Conservation (phyloP, 2,113 vertebrate genomes). For the Climacteris rufus region DNA sequence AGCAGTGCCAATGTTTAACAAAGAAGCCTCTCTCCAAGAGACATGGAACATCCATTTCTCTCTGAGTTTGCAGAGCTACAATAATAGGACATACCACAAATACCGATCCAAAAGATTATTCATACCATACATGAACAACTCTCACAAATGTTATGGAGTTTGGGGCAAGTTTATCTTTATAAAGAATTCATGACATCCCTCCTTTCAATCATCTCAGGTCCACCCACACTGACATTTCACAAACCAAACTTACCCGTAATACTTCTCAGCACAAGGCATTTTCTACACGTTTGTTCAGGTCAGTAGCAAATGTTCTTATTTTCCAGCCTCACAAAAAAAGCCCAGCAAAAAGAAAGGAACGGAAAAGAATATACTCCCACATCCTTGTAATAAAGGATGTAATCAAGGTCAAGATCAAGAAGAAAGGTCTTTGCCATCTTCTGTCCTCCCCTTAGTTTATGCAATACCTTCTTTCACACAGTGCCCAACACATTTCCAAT, state of each 20-base stretch:
- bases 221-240: constrained; percentile 72
- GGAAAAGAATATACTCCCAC: neutral
- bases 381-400: constrained; percentile 14
- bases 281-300: constrained; percentile 68
- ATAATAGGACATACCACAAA: neutral
- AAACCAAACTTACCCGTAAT: constrained; percentile 35
- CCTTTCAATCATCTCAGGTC: constrained; percentile 59
- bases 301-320: constrained; percentile 61
- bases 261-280: constrained; percentile 43
- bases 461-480: neutral
- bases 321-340: neutral
- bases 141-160: constrained; percentile 40
- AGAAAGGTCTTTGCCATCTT: neutral
- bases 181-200: constrained; percentile 58
- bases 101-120: constrained; percentile 36
- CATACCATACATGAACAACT: constrained; percentile 46
- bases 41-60: neutral
- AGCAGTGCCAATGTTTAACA: neutral
- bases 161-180: constrained; percentile 45
- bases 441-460: neutral
- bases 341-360: neutral
- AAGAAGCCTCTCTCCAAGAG: neutral
- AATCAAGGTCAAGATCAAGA: constrained; percentile 33
- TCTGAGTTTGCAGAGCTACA: neutral
- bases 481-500: neutral